A percentile compares a stretch with the other conserved stretches of the same genome.
phyloP scores from a whole-genome alignment of 92 coral and sea anemone species.

The Paramuricea clavata region DNA sequence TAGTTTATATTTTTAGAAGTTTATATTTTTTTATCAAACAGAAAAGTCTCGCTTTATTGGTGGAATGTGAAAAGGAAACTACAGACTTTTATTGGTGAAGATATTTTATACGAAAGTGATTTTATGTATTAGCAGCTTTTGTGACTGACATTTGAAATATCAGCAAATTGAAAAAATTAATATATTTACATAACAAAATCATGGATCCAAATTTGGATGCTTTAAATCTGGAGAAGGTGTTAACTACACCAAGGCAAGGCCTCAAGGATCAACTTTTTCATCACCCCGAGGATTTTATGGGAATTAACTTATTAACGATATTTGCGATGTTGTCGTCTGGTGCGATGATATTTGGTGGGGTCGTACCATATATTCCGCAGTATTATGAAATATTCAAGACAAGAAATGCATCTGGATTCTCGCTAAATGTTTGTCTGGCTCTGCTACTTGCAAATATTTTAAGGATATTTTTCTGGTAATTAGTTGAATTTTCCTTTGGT shows the following conservation, averaged over 20 bases:
- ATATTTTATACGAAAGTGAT: neutral
- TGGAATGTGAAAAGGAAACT: neutral
- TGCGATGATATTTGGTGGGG: constrained; percentile 96
- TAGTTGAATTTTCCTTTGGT: neutral
- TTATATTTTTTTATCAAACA: neutral
- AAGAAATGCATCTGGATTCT: constrained; percentile 90
- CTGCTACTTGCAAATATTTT: constrained; percentile 90
- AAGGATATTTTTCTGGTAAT: constrained; percentile 95
- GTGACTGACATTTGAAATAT: no score
- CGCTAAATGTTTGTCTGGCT: constrained; percentile 94
- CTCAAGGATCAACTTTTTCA: constrained; percentile 15
- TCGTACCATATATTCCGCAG: constrained; percentile 95
- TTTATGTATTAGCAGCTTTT: no score
- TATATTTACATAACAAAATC: neutral
- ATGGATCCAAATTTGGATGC: neutral
- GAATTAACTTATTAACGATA: constrained; percentile 62
- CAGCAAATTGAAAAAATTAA: no score
- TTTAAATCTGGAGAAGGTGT: neutral
- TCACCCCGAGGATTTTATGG: constrained; percentile 56
- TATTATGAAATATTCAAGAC: constrained; percentile 89
- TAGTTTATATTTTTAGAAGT: no score
- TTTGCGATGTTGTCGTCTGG: constrained; percentile 91
- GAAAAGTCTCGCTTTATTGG: neutral
- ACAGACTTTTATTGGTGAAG: neutral
- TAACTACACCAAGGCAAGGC: neutral